Evolutionary conservation across 2,888 invertebrate genomes (phyloP), one percentile per base, ranked within the genome.

Genomic region (Meloe dianella): DNA sequence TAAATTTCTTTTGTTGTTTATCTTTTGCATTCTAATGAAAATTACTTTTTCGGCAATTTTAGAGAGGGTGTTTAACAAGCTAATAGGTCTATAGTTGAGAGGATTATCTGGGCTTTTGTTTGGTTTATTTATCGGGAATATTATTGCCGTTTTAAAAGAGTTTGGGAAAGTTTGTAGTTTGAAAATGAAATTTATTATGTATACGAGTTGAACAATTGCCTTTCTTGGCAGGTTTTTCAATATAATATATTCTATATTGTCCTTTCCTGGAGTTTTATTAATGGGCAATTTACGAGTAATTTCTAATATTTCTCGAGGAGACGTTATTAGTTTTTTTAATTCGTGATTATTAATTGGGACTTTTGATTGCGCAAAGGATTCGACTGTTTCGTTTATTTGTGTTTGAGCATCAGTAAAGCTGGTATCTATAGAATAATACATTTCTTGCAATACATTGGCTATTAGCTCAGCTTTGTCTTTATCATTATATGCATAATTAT

Each of bases 41-140:
- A 59, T 32, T 14, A 59, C 22, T n/a, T 59, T 59, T 59, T 59
- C 59, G 22, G 59, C 17, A 32, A 59, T 58, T 67, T 59, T 67
- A 27, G 58, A 60, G 51, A 17, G 30, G 12, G 12, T 59, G 47
- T 30, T 67, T 5, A 59, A n/a, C n/a, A 59, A 17, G 32, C 35
- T 59, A 8, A 59, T 59, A 14, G 59, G 59, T 8, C 59, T 12
- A n/a, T 59, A 59, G 30, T 29, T 59, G 9, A 22, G 32, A 6
- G 59, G 22, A 17, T 57, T 57, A 9, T 57, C 10, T 2, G 8
- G 27, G 10, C n/a, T 12, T 27, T 24, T 57, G 12, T 27, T 27
- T 7, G 58, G 22, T 27, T 57, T 57, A 17, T 9, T 29, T 2
- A 57, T 57, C 2, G 58, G 58, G 24, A 4, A 27, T 22, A 57